Conservation (phyloP, 2,113 vertebrate species). For the Antigone vipio region DNA sequence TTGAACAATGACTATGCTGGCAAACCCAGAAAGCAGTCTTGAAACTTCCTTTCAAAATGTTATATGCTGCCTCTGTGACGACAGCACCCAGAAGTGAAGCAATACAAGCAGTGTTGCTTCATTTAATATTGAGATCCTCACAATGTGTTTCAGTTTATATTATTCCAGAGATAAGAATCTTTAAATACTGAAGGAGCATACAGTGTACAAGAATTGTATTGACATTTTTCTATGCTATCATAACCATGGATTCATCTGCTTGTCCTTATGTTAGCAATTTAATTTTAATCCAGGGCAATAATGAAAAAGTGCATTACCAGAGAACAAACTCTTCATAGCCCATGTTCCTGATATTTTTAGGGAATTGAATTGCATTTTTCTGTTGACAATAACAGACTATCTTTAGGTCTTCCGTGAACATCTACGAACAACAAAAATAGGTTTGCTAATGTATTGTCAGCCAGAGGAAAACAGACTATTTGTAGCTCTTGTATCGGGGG, state of each 20-base stretch:
- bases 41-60: slow-evolving; percentile 36
- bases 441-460: slow-evolving; percentile 13
- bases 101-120: background rate
- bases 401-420: slow-evolving; percentile 25
- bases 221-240: slow-evolving; percentile 47
- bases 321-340: background rate
- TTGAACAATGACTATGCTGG: slow-evolving; percentile 20
- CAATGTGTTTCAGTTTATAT: slow-evolving; percentile 6
- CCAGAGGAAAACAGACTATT: background rate
- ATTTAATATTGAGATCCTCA: background rate
- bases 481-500: background rate
- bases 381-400: slow-evolving; percentile 56
- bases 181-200: slow-evolving; percentile 31
- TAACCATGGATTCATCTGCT: slow-evolving; percentile 54
- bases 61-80: background rate
- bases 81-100: background rate
- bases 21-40: slow-evolving; percentile 20
- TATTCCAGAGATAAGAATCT: slow-evolving; percentile 51
- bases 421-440: slow-evolving; percentile 26
- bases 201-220: background rate
- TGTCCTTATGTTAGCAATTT: slow-evolving; percentile 62
- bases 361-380: slow-evolving; percentile 42
- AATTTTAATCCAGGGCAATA: slow-evolving; percentile 65
- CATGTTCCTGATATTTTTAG: slow-evolving; percentile 53
- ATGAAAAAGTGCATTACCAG: slow-evolving; percentile 52